Evolutionary conservation across 2,113 vertebrate species (phyloP), one percentile per base, ranked within the genome.

Genomic region (Calonectris borealis): DNA sequence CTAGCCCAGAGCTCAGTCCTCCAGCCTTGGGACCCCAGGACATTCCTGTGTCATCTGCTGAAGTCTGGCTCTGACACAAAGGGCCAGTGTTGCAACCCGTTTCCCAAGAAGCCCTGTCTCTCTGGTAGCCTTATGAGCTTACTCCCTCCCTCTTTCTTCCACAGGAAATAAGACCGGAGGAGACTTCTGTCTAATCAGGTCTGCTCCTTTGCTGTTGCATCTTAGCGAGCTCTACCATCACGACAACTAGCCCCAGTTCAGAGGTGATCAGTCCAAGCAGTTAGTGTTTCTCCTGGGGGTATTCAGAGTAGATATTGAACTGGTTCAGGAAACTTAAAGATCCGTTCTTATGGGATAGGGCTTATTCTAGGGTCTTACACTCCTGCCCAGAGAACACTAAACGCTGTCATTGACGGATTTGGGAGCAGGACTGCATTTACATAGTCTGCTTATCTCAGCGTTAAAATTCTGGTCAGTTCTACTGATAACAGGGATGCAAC

Each of bases 191-290:
- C 48, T 76, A 11, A 69, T 16, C 9, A 36, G 11, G 9, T 61
- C 18, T 0, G 3, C 31, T 32, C 24, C 14, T 38, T 29, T 24
- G 31, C 61, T 76, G 26, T 16, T 52, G 31, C 25, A 18, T 6
- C 42, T 42, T 16, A 22, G 13, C 2, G 3, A 78, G 16, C 27
- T 65, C 46, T 46, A 25, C 27, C 52, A 10, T 7, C 34, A 26
- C 1, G 11, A 71, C 34, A 62, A 17, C 2, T 0, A 62, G 13
- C 8, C 22, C 51, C 31, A 21, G 4, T 27, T 62, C 55, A 27
- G 38, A 51, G 46, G 7, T 20, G 46, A 52, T 20, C 52, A 15
- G 5, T 22, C 34, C 26, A 31, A 91, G 42, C 13, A 75, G 34
- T 32, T 26, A 44, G 6, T 8, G 11, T 40, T 91, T 72, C 62